Evolutionary conservation across 2,888 invertebrate genomes (phyloP).

Genomic region (Bhutanitis thaidina): DNA sequence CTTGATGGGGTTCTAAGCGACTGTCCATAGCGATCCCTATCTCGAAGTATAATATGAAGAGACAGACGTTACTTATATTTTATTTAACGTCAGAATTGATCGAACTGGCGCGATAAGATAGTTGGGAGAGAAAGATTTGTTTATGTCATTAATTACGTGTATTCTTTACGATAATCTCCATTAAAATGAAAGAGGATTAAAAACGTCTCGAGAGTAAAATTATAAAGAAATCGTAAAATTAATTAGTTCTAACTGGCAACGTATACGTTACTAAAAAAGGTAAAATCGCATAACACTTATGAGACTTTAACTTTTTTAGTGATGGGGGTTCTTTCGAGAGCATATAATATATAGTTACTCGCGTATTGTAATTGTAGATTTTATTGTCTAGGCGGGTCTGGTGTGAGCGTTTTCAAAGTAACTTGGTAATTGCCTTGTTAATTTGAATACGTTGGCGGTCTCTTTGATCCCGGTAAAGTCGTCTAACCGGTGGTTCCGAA

Average conservation of each 20-base stretch:
- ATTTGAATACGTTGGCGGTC: constrained; percentile 61
- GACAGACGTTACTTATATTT: constrained; percentile 78
- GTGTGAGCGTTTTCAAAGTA: constrained; percentile 53
- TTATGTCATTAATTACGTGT: constrained; percentile 67
- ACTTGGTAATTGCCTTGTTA: constrained; percentile 72
- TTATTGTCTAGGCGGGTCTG: constrained; percentile 47
- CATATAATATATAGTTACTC: constrained; percentile 25
- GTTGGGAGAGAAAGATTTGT: constrained; percentile 62
- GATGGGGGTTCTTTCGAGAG: background rate
- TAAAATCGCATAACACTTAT: no score
- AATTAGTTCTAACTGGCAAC: no score
- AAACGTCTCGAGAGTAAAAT: constrained; percentile 2
- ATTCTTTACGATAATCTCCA: constrained; percentile 41
- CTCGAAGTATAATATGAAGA: constrained; percentile 73
- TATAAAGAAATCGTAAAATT: background rate
- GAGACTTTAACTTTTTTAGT: no score
- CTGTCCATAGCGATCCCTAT: constrained; percentile 75
- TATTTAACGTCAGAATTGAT: constrained; percentile 75
- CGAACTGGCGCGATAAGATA: constrained; percentile 65
- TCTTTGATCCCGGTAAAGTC: constrained; percentile 60
- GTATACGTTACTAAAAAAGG: no score
- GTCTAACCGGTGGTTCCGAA: constrained; percentile 59
- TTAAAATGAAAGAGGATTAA: constrained; percentile 23
- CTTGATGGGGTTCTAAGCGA: constrained; percentile 73
- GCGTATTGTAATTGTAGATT: constrained; percentile 34